Conservation (phyloP, 53 echinoderm and acorn worm genomes). For the Stichopus horrens region DNA sequence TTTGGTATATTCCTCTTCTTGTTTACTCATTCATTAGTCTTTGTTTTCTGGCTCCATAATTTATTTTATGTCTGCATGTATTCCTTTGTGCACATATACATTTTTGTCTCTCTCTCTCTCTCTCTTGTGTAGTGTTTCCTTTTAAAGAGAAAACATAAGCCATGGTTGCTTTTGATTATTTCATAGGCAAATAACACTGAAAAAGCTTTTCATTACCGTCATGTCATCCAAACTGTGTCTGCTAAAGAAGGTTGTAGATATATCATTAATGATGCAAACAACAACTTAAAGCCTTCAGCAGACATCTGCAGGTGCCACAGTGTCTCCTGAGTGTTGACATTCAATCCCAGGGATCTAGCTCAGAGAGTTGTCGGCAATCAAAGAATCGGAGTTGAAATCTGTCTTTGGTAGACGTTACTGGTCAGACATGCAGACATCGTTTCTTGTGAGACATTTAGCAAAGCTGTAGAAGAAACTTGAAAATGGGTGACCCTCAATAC, state of each 20-base stretch:
- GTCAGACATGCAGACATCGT: too few species aligned
- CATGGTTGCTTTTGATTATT: not conserved
- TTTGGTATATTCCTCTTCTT: not conserved
- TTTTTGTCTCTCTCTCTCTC: not conserved
- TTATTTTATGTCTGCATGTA: too few species aligned
- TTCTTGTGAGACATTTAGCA: too few species aligned
- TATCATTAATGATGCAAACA: not conserved
- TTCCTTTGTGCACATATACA: not conserved
- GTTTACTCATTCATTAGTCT: not conserved
- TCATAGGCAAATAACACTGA: too few species aligned
- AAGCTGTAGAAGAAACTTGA: too few species aligned
- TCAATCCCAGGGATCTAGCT: not conserved
- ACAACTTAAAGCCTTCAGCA: not conserved
- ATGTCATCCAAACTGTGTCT: not conserved
- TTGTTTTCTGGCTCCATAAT: not conserved
- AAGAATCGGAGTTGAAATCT: too few species aligned
- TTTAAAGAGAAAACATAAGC: not conserved
- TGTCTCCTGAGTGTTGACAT: conserved; percentile 1
- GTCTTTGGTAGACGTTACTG: too few species aligned
- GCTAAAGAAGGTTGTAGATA: not conserved
- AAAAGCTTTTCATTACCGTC: not conserved
- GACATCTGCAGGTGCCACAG: conserved; percentile 1
- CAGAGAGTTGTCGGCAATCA: too few species aligned
- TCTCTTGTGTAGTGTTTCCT: not conserved
- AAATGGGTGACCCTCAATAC: too few species aligned